Conservation (phyloP, 2,888 invertebrate genomes). For the Entomobrya multifasciata region DNA sequence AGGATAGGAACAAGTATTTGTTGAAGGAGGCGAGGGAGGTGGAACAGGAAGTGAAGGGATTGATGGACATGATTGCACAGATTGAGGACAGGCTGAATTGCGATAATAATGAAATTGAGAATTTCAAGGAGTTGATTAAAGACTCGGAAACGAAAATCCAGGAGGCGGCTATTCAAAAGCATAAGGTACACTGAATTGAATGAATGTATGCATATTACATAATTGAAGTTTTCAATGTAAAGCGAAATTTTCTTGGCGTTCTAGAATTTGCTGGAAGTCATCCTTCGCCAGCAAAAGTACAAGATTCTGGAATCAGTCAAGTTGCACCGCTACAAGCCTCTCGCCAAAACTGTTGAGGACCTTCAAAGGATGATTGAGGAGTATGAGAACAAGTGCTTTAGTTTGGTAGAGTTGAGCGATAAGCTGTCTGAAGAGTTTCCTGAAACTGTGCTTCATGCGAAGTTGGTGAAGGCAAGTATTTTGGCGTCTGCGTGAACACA, state of each 20-base stretch:
- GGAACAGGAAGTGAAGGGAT: constrained; percentile 81
- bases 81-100: constrained; percentile 80
- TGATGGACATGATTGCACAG: constrained; percentile 80
- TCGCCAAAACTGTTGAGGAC: constrained; percentile 82
- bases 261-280: constrained; percentile 84
- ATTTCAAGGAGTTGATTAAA: constrained; percentile 80
- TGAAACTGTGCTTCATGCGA: constrained; percentile 74
- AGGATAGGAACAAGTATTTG: constrained; percentile 84
- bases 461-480: constrained; percentile 78
- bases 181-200: constrained; percentile 81
- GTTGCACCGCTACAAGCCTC: constrained; percentile 81
- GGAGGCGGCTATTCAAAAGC: constrained; percentile 82
- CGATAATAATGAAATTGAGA: constrained; percentile 80
- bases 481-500: constrained; percentile 66
- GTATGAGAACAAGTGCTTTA: constrained; percentile 75
- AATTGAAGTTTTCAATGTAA: no score
- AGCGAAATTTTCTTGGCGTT: no score
- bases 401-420: constrained; percentile 77
- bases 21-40: constrained; percentile 80
- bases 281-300: constrained; percentile 87
- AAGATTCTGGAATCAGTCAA: constrained; percentile 84
- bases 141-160: constrained; percentile 81
- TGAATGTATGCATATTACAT: no score
- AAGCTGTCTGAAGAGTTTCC: constrained; percentile 75
- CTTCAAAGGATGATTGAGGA: constrained; percentile 84